These are phyloP conservation scores for Magallana nippona DNA, from an alignment of 2,888 invertebrate species.

Conservation along the genomic window DNA sequence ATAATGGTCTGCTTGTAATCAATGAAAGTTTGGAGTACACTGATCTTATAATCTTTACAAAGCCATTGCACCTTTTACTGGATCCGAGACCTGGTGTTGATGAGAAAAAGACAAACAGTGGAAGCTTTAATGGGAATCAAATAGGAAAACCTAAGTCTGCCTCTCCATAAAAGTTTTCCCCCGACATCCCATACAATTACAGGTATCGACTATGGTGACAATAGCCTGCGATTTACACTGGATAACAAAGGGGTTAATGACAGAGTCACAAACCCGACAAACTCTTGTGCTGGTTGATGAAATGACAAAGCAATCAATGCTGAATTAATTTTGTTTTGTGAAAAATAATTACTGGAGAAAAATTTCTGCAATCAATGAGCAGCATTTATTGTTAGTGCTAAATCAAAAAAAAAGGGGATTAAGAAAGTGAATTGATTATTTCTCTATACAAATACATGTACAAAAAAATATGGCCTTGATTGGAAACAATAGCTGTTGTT, in stretches of 20 bases:
- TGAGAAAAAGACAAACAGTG: neutral
- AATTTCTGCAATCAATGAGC: no score
- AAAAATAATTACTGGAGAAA: no score
- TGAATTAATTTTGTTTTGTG: neutral
- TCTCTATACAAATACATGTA: no score
- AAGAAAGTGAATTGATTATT: no score
- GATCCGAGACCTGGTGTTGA: no score
- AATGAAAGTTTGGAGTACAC: no score
- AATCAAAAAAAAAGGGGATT: no score
- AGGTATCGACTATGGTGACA: neutral
- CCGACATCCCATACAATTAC: neutral
- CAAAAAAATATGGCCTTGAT: neutral
- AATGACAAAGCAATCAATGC: neutral
- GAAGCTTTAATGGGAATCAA: neutral
- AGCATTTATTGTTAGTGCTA: no score
- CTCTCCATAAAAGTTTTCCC: neutral
- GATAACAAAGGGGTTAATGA: neutral
- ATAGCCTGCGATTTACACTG: neutral
- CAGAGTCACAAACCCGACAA: neutral
- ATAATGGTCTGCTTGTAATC: no score
- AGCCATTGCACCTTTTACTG: no score
- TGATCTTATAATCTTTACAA: no score
- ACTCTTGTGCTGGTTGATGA: neutral
- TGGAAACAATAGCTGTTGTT: neutral
- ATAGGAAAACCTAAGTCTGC: neutral